Evolutionary conservation across 2,797 vertebrate genomes (phyloP).

Genomic region (Lacerta viridis): DNA sequence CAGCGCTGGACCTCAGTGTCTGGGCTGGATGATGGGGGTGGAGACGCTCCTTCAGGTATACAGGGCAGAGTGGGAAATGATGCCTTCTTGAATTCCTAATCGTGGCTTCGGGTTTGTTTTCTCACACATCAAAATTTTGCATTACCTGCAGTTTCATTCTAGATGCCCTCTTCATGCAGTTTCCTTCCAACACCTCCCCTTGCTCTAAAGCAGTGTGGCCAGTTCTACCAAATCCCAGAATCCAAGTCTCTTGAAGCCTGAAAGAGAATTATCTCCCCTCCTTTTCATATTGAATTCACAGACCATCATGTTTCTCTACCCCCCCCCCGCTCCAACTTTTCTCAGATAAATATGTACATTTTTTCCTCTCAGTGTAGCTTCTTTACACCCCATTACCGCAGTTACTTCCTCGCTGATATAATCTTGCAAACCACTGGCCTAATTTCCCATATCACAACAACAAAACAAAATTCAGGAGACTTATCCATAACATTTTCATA

Average conservation of each 20-base stretch:
- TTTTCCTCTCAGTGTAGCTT: conserved; percentile 77
- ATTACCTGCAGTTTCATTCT: conserved; percentile 51
- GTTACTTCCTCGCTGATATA: conserved; percentile 78
- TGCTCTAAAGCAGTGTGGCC: conserved; percentile 59
- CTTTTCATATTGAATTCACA: conserved; percentile 81
- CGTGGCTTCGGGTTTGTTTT: neutral
- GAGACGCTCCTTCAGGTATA: too few species aligned
- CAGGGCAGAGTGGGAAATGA: too few species aligned
- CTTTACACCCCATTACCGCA: conserved; percentile 82
- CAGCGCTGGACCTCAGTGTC: too few species aligned
- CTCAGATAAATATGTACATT: conserved; percentile 81
- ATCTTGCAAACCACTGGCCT: conserved; percentile 82
- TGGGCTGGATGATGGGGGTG: too few species aligned
- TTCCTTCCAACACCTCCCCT: conserved; percentile 61
- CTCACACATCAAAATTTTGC: conserved; percentile 46
- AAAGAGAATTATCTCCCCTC: conserved; percentile 59
- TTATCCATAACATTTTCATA: neutral
- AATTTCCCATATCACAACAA: conserved; percentile 71
- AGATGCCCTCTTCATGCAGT: conserved; percentile 48
- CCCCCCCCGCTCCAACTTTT: conserved; percentile 23
- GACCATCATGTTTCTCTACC: conserved; percentile 76
- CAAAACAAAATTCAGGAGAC: neutral
- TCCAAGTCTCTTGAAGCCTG: conserved; percentile 42
- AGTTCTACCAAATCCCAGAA: conserved; percentile 54
- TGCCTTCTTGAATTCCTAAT: too few species aligned